phyloP scores from a whole-genome alignment of 2,113 vertebrate species.

The Hydrochoerus hydrochaeris region DNA sequence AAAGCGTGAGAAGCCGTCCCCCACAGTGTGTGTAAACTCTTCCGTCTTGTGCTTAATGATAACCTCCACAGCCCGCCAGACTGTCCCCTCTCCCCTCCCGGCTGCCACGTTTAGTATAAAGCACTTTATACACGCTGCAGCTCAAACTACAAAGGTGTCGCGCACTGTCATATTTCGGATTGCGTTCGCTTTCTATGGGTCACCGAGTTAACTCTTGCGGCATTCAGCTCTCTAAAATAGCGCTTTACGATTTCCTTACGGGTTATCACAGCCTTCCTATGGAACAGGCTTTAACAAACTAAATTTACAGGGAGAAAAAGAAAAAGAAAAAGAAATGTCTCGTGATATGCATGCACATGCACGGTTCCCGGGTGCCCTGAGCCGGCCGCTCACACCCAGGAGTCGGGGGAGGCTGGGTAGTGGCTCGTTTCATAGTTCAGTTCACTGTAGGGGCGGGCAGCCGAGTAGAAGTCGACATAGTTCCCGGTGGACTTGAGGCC shows the following conservation, averaged over 20 bases:
- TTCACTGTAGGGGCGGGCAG: slow-evolving; percentile 99
- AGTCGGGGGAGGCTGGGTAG: slow-evolving; percentile 99
- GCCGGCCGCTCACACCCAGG: slow-evolving; percentile 94
- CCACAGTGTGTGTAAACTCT: slow-evolving; percentile 88
- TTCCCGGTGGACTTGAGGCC: slow-evolving; percentile 99
- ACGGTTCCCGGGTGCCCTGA: slow-evolving; percentile 87
- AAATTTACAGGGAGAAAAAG: slow-evolving; percentile 86
- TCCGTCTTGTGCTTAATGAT: slow-evolving; percentile 90
- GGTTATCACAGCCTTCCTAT: slow-evolving; percentile 88
- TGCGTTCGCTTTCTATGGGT: slow-evolving; percentile 83
- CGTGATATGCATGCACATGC: slow-evolving; percentile 99
- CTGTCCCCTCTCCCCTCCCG: slow-evolving; percentile 81
- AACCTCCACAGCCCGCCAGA: slow-evolving; percentile 79
- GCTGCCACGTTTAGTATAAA: slow-evolving; percentile 81
- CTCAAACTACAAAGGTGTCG: slow-evolving; percentile 80
- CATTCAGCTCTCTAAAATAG: slow-evolving; percentile 85
- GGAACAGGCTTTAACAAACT: slow-evolving; percentile 93
- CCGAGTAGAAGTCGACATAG: slow-evolving; percentile 99
- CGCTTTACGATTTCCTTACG: slow-evolving; percentile 81
- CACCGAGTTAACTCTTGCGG: slow-evolving; percentile 79
- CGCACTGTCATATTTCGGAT: slow-evolving; percentile 73
- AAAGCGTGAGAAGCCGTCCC: slow-evolving; percentile 93
- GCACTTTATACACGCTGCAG: slow-evolving; percentile 81
- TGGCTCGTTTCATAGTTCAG: slow-evolving; percentile 99
- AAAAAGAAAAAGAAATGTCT: slow-evolving; percentile 87